Conservation (phyloP, 2,888 invertebrate species). For the Cheilosia urbana region DNA sequence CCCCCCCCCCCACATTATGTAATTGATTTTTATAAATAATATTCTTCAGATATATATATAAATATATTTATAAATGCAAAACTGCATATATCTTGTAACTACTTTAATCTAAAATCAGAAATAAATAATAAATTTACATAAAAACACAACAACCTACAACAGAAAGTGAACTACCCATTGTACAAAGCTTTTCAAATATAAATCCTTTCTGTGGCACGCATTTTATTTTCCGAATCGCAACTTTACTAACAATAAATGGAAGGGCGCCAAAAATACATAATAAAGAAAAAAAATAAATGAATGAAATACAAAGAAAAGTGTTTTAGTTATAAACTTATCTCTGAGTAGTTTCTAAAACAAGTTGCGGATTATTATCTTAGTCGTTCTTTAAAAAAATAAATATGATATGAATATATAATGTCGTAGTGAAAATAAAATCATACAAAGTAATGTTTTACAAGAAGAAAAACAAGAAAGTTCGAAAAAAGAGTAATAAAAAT, state of each 20-base stretch:
- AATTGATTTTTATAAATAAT: neutral
- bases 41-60: neutral
- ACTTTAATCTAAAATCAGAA: constrained; percentile 35
- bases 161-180: constrained; percentile 21
- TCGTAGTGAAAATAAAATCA: constrained; percentile 55
- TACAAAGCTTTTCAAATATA: constrained; percentile 50
- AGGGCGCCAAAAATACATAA: constrained; percentile 57
- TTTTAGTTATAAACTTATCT: constrained; percentile 12
- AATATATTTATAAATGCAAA: neutral
- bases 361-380: constrained; percentile 40
- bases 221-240: constrained; percentile 52
- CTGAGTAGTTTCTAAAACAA: constrained; percentile 4
- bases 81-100: constrained; percentile 33
- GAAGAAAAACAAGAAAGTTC: constrained; percentile 8
- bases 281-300: constrained; percentile 33
- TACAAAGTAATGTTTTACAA: constrained; percentile 29
- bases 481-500: neutral
- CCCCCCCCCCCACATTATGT: neutral
- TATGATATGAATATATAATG: constrained; percentile 39
- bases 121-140: constrained; percentile 10
- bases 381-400: constrained; percentile 26
- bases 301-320: constrained; percentile 20
- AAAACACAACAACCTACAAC: neutral
- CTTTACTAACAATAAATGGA: constrained; percentile 6
- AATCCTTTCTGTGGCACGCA: constrained; percentile 37